Conservation (phyloP, 2,888 invertebrate genomes). For the Frankliniella fusca region DNA sequence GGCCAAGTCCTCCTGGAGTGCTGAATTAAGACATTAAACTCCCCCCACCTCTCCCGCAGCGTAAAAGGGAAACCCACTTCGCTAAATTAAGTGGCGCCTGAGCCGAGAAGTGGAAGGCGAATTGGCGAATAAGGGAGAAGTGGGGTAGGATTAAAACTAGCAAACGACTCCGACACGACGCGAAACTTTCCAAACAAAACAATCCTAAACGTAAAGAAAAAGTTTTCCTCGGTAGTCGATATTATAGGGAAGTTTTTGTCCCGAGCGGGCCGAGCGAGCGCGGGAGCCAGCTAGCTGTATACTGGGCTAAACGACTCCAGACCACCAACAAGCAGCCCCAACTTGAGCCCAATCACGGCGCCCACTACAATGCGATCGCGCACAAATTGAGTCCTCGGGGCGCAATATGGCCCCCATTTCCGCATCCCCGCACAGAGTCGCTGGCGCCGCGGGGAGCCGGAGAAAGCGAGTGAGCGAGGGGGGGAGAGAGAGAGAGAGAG, state of each 20-base stretch:
- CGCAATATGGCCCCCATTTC: not conserved
- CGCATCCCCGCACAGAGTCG: too few relatives aligned
- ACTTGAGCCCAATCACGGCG: constrained; percentile 12
- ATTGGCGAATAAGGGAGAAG: not conserved
- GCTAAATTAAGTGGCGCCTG: constrained; percentile 10
- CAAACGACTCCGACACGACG: too few relatives aligned
- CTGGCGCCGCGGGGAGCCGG: too few relatives aligned
- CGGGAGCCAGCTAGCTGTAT: too few relatives aligned
- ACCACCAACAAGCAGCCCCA: not conserved
- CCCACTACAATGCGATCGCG: constrained; percentile 2
- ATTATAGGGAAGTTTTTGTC: too few relatives aligned
- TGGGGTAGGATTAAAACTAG: too few relatives aligned
- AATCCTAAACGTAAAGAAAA: too few relatives aligned
- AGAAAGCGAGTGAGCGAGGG: too few relatives aligned
- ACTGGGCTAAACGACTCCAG: not conserved
- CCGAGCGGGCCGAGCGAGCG: too few relatives aligned
- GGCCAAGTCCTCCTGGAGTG: not conserved
- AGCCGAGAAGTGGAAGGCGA: not conserved
- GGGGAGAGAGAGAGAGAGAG: too few relatives aligned
- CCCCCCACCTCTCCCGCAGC: not conserved
- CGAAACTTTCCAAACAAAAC: too few relatives aligned
- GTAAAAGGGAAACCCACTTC: constrained; percentile 8
- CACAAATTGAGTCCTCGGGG: constrained; percentile 23
- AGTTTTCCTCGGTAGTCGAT: too few relatives aligned
- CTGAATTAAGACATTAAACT: constrained; percentile 26